A percentile compares a stretch with the other conserved stretches of the same genome.
These are phyloP conservation scores for Mustela nigripes DNA, from an alignment of 2,113 vertebrate genomes.

Conservation along the genomic window DNA sequence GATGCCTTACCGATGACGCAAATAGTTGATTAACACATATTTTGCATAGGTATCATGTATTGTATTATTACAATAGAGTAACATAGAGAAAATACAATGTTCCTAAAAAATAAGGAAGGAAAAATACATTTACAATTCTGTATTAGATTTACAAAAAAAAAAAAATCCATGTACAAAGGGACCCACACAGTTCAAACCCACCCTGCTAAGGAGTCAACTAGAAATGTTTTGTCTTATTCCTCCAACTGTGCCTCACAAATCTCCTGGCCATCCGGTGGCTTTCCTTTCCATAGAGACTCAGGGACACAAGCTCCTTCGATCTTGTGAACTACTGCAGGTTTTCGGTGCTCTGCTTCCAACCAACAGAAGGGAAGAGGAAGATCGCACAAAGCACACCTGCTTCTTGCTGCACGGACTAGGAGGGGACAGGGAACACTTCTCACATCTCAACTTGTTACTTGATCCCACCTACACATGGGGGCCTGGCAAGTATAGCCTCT, in stretches of 20 bases:
- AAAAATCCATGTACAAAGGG: not conserved
- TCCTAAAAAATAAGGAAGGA: not conserved
- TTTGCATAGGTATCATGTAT: not conserved
- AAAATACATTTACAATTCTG: not conserved
- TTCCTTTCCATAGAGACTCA: not conserved
- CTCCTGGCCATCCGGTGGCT: not conserved
- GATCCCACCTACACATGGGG: fast-evolving
- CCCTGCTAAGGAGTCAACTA: not conserved
- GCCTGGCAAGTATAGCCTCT: fast-evolving
- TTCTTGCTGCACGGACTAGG: not conserved
- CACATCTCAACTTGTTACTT: too few relatives aligned
- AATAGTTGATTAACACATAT: not conserved
- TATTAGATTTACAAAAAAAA: not conserved
- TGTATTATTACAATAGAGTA: not conserved
- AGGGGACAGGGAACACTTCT: not conserved
- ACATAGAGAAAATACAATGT: not conserved
- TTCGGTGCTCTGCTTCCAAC: not conserved
- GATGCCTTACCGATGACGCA: not conserved
- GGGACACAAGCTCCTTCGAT: not conserved
- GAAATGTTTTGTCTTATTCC: not conserved
- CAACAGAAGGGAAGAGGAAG: not conserved
- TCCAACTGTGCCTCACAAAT: too few relatives aligned
- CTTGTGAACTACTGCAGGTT: too few relatives aligned
- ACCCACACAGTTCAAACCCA: not conserved
- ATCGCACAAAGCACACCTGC: not conserved